Percentiles rank a stretch among this genome's conserved stretches.
These are phyloP conservation scores for Vulpes vulpes DNA, from an alignment of 2,113 vertebrate genomes.

Conservation along the genomic window DNA sequence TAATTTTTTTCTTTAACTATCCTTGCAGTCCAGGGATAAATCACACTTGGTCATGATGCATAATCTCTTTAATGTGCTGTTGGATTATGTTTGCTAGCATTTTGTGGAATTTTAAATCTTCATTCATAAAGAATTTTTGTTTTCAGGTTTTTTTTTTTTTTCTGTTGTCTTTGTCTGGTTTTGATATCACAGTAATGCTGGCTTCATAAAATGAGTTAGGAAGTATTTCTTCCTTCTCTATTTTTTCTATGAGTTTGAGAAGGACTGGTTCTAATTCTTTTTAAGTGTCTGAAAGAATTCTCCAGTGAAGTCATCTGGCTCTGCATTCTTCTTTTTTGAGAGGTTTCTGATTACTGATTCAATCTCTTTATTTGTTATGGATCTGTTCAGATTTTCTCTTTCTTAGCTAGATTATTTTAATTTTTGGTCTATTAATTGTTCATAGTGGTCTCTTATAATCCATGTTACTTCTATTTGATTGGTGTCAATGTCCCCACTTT, in stretches of 20 bases:
- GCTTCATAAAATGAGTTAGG: neutral
- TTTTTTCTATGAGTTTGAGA: neutral
- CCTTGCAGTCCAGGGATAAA: neutral
- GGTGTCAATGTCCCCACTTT: neutral
- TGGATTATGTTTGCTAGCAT: neutral
- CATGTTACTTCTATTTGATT: neutral
- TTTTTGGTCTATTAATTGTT: neutral
- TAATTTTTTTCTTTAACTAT: conserved; percentile 33
- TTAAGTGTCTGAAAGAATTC: neutral
- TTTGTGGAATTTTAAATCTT: conserved; percentile 32
- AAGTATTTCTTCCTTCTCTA: neutral
- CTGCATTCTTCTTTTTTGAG: neutral
- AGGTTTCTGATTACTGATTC: conserved; percentile 11
- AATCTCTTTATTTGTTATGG: neutral
- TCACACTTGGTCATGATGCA: neutral
- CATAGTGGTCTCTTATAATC: neutral
- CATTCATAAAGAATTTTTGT: neutral
- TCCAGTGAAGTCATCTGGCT: neutral
- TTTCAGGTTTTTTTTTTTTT: neutral
- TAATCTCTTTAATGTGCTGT: neutral
- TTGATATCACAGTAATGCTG: neutral
- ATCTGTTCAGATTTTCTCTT: neutral
- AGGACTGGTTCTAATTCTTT: conserved; percentile 15
- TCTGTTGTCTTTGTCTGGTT: neutral
- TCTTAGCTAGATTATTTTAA: neutral